Evolutionary conservation across 2,113 vertebrate species (phyloP), one percentile per base, ranked within the genome.

Genomic region (Pseudorectes ferrugineus): DNA sequence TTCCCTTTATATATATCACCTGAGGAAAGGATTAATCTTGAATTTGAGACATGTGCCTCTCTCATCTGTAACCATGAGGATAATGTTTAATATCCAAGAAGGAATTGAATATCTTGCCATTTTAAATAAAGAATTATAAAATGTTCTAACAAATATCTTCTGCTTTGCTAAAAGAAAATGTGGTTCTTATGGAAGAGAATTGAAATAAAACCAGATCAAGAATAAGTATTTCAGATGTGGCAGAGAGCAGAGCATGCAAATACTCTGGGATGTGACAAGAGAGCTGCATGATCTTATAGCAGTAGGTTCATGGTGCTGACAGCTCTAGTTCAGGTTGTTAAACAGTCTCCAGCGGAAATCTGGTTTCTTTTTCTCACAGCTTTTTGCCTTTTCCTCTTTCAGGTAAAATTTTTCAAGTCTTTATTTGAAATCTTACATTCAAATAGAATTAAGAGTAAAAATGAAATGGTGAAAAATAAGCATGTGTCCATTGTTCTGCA

Each of bases 11-110:
- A 90, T 83, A 86, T 88, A 88, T 86, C 72, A 95, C 83, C 79
- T 81, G 76, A 96, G 91, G 83, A 97, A 96, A 82, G 36, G 72
- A 92, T 96, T 95, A 91, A 93, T 95, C 86, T 97, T 91, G 89
- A 95, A 93, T 89, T 86, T 92, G 73, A 92, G 65, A 70, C 59
- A 67, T 80, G 28, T 84, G 51, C 25, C 2, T 84, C 61, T 84
- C 91, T 92, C 68, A 72, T 93, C 76, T 95, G 85, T 67, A 96
- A 94, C 88, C 79, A 86, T 40, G 79, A 94, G 75, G 63, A 91
- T 94, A 95, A 88, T 52, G 57, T 87, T 93, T 92, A 84, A 95
- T 91, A 83, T 87, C 73, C 73, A 86, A 81, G 65, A 40, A 93
- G 63, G 51, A 96, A 90, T 33, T 92, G 31, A 95, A 88, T 88